phyloP scores from a whole-genome alignment of 2,888 invertebrate species.

The Pilophorus perplexus region DNA sequence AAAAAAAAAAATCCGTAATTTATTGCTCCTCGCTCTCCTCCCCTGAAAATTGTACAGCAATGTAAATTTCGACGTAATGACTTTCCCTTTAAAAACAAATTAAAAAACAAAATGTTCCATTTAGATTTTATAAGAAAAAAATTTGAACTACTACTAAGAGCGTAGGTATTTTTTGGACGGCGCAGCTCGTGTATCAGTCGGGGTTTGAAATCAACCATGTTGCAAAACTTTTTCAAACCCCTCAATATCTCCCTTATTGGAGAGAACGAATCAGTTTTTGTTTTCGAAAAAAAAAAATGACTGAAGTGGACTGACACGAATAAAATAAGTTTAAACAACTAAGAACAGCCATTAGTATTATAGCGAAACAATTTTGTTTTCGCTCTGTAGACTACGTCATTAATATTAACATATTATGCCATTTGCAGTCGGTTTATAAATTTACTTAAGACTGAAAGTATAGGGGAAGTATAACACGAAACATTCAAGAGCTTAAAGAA shows the following conservation, averaged over 20 bases:
- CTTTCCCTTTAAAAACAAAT: no score
- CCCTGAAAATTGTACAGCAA: constrained; percentile 24
- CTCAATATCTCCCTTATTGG: no score
- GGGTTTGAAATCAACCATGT: no score
- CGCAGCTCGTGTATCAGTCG: no score
- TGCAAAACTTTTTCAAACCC: no score
- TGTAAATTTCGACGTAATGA: constrained; percentile 19
- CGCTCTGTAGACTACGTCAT: constrained; percentile 29
- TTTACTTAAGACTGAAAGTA: constrained; percentile 40
- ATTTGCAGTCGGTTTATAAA: constrained; percentile 7
- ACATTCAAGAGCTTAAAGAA: constrained; percentile 20
- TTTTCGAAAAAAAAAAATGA: constrained; percentile 5
- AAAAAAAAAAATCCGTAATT: not conserved
- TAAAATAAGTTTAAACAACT: constrained; percentile 16
- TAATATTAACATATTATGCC: constrained; percentile 46
- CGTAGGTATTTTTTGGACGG: constrained; percentile 18
- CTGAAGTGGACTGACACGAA: constrained; percentile 19
- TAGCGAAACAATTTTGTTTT: constrained; percentile 3
- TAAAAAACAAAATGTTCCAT: constrained; percentile 27
- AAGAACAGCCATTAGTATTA: constrained; percentile 41
- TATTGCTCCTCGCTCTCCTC: not conserved
- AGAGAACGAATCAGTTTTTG: constrained; percentile 18
- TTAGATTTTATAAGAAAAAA: constrained; percentile 29
- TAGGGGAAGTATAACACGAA: constrained; percentile 8
- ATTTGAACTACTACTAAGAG: not conserved